These are phyloP conservation scores for Drosophila littoralis DNA, from an alignment of 1,140 invertebrate genomes.

Conservation along the genomic window DNA sequence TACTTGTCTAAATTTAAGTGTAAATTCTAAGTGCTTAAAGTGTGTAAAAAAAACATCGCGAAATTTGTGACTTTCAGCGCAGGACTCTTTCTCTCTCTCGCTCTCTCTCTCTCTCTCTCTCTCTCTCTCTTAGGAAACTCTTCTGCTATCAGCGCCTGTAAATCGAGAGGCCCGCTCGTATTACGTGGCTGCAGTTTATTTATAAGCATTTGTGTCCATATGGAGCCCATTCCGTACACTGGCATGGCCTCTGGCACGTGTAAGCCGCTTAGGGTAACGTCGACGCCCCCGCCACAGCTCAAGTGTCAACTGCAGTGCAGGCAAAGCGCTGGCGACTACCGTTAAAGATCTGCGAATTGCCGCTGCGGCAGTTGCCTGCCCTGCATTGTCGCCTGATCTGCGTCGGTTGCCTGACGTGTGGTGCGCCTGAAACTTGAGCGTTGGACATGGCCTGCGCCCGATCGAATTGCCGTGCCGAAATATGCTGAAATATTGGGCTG, in stretches of 20 bases:
- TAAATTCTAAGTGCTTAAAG: constrained; percentile 26
- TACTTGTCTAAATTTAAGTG: constrained; percentile 5
- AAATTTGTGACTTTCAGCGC: constrained; percentile 71
- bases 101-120: too few relatives aligned
- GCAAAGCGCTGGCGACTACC: background rate
- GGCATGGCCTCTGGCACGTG: constrained; percentile 56
- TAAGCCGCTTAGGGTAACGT: constrained; percentile 55
- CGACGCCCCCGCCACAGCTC: constrained; percentile 38
- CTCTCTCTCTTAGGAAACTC: background rate
- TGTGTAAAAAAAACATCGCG: constrained; percentile 22
- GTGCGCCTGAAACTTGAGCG: constrained; percentile 45
- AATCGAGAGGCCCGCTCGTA: constrained; percentile 48
- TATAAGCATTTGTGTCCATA: constrained; percentile 19
- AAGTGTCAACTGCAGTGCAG: constrained; percentile 42
- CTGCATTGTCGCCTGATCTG: constrained; percentile 25
- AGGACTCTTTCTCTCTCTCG: background rate
- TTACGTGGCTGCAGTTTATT: constrained; percentile 38
- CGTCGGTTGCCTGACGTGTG: constrained; percentile 19
- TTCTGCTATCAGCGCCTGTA: constrained; percentile 44
- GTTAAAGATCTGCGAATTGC: constrained; percentile 31
- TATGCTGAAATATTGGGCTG: constrained; percentile 16
- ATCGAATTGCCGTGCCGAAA: constrained; percentile 39
- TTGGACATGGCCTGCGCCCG: constrained; percentile 7
- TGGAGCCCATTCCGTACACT: background rate
- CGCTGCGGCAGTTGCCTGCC: background rate